phyloP scores from a whole-genome alignment of 2,888 invertebrate species.

The Muschampia staudingeri region DNA sequence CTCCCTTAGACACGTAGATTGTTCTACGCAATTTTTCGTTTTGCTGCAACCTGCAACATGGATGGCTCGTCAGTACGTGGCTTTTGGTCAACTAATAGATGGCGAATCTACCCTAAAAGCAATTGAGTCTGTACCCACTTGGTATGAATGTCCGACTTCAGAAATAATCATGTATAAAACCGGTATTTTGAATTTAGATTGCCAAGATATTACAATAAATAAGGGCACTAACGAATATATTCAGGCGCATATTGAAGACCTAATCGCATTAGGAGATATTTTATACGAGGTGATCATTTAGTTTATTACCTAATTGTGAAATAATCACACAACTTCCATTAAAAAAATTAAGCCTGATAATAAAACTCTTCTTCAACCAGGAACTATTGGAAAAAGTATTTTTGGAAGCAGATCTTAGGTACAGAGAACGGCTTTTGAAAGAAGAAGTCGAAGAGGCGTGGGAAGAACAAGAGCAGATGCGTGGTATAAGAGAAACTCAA shows the following conservation, averaged over 20 bases:
- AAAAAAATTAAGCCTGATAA: not conserved
- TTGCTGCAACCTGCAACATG: conserved; percentile 92
- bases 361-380: conserved; percentile 67
- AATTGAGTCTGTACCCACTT: conserved; percentile 92
- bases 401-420: conserved; percentile 38
- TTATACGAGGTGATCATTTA: conserved; percentile 76
- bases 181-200: conserved; percentile 83
- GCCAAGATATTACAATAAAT: conserved; percentile 80
- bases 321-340: not conserved
- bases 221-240: conserved; percentile 79
- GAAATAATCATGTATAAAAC: conserved; percentile 76
- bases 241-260: conserved; percentile 81
- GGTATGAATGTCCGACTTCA: conserved; percentile 91
- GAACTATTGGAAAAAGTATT: conserved; percentile 75
- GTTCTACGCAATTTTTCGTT: conserved; percentile 93
- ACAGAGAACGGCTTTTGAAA: conserved; percentile 57
- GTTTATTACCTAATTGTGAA: not conserved
- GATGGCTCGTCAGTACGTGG: conserved; percentile 94
- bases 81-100: conserved; percentile 94
- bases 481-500: conserved; percentile 74
- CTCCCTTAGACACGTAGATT: conserved; percentile 91
- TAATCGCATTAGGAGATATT: conserved; percentile 74
- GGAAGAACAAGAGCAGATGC: conserved; percentile 69
- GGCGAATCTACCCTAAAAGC: conserved; percentile 92
- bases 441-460: conserved; percentile 66